Evolutionary conservation across 2,888 invertebrate species (phyloP).

Genomic region (Hydraecia micacea): DNA sequence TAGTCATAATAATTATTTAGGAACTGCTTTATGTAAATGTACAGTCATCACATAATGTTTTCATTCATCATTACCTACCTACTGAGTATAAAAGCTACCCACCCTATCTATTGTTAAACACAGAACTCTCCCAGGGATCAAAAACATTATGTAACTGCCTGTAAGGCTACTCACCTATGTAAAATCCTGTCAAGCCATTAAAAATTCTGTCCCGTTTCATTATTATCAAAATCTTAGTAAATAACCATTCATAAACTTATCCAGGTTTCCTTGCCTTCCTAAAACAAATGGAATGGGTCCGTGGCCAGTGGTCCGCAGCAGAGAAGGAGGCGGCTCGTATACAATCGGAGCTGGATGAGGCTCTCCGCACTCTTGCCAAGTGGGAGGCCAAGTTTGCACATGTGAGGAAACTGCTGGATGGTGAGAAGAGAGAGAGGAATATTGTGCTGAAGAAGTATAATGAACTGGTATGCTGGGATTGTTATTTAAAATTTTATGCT

Average conservation of each 20-base stretch:
- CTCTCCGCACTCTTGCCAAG: constrained; percentile 93
- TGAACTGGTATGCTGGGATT: constrained; percentile 89
- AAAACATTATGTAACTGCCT: background rate
- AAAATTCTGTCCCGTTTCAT: background rate
- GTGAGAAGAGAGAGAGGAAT: constrained; percentile 93
- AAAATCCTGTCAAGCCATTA: background rate
- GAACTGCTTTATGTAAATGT: background rate
- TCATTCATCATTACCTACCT: background rate
- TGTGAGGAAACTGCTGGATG: constrained; percentile 94
- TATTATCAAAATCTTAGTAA: background rate
- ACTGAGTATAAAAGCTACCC: background rate
- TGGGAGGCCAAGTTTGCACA: constrained; percentile 95
- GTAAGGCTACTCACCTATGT: too few species aligned
- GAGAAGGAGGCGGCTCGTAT: constrained; percentile 93
- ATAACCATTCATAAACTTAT: constrained; percentile 18
- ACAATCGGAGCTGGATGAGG: constrained; percentile 92
- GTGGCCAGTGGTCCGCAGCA: constrained; percentile 92
- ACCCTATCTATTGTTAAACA: constrained; percentile 5
- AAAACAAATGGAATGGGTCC: constrained; percentile 93
- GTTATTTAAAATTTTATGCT: background rate
- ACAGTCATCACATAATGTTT: background rate
- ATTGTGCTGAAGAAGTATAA: constrained; percentile 93
- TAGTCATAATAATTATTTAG: background rate
- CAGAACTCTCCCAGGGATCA: constrained; percentile 11
- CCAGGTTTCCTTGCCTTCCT: constrained; percentile 94